phyloP scores from a whole-genome alignment of 2,888 invertebrate genomes.

The Chorisops tibialis region DNA sequence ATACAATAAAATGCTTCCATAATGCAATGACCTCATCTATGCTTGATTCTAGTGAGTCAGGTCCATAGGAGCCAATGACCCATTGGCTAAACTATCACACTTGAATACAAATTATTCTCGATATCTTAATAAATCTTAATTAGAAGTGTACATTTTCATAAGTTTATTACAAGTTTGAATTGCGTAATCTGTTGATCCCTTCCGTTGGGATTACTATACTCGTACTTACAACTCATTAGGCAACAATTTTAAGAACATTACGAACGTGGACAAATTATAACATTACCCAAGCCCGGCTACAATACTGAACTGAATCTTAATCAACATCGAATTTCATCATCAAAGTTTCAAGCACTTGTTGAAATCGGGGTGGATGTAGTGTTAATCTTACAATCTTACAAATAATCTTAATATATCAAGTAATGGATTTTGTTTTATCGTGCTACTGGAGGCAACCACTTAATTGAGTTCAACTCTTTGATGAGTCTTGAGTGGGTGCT shows the following conservation, averaged over 20 bases:
- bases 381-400: no score
- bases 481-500: no score
- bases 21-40: slow-evolving; percentile 15
- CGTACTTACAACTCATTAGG: background rate
- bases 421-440: no score
- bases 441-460: no score
- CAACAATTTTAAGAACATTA: background rate
- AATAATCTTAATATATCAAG: no score
- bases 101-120: background rate
- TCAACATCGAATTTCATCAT: slow-evolving; percentile 7
- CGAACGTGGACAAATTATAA: background rate
- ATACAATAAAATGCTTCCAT: background rate
- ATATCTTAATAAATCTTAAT: background rate
- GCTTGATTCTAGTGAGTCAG: background rate
- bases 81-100: background rate
- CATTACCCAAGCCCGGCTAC: no score
- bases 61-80: slow-evolving; percentile 3
- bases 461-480: no score
- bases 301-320: background rate
- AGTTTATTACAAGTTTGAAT: background rate
- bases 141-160: background rate
- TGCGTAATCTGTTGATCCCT: no score
- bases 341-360: no score
- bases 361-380: no score
- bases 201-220: no score